Percentiles rank a stretch among this genome's conserved stretches.
Evolutionary conservation across 2,888 invertebrate genomes (phyloP).

Genomic region (Chorisops tibialis): DNA sequence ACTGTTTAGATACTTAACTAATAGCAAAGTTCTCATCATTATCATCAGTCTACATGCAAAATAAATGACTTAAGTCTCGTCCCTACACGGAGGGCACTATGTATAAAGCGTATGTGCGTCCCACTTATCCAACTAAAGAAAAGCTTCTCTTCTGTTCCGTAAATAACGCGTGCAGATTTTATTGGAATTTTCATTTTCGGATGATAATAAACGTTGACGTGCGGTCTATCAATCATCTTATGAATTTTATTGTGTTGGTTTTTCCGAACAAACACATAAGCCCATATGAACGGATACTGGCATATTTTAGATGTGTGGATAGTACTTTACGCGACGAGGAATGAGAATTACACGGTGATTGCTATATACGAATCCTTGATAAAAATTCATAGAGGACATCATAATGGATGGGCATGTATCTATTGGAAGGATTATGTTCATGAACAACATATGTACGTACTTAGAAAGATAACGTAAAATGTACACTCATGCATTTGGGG

Average conservation of each 20-base stretch:
- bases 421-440: constrained; percentile 10
- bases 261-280: constrained; percentile 15
- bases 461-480: neutral
- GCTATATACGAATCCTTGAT: neutral
- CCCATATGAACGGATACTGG: constrained; percentile 3
- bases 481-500: neutral
- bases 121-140: no score
- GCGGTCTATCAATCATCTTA: constrained; percentile 25
- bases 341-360: no score
- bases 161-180: neutral
- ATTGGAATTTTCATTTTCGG: constrained; percentile 20
- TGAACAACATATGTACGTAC: constrained; percentile 3
- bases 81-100: no score
- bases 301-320: no score
- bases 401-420: neutral
- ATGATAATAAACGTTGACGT: constrained; percentile 23
- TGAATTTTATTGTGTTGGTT: constrained; percentile 24
- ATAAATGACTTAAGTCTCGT: no score
- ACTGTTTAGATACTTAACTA: no score
- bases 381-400: constrained; percentile 14
- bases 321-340: no score
- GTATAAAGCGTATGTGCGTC: no score
- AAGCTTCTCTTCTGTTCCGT: no score
- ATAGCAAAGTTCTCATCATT: no score
- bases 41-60: no score